A percentile compares a stretch with the other conserved stretches of the same genome.
Conservation (phyloP, 2,113 vertebrate genomes). For the Columbina picui region DNA sequence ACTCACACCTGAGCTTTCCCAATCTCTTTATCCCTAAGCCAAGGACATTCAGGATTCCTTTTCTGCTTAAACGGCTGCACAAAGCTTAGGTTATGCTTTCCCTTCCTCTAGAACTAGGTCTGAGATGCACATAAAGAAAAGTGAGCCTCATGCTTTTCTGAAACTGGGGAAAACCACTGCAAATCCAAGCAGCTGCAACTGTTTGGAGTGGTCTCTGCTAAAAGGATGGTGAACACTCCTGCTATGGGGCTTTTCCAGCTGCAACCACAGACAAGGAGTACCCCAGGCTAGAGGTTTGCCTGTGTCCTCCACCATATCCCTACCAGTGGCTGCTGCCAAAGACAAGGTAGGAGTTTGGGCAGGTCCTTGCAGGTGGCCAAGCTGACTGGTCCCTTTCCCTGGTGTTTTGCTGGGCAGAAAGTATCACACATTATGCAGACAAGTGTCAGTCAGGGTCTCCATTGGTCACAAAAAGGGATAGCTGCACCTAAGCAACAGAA, state of each 20-base stretch:
- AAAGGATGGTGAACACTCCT: not conserved
- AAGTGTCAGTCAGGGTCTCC: not conserved
- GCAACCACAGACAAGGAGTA: not conserved
- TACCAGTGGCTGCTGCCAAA: not conserved
- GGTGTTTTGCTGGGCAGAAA: not conserved
- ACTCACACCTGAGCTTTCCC: not conserved
- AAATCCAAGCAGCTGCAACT: not conserved
- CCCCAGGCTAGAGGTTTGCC: not conserved
- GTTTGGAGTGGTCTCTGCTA: not conserved
- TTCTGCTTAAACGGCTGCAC: not conserved
- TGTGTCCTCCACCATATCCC: not conserved
- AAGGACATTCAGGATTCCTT: not conserved
- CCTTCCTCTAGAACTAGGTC: not conserved
- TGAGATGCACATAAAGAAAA: not conserved
- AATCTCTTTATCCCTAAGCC: not conserved
- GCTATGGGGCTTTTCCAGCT: not conserved
- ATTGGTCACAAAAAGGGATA: fast-evolving
- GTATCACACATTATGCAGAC: not conserved
- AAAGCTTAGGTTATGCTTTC: not conserved
- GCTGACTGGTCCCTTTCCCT: not conserved
- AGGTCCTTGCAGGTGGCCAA: not conserved
- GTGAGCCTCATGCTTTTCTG: not conserved
- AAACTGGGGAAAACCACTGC: not conserved
- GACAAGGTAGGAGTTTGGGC: not conserved
- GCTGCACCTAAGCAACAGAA: not conserved